These are phyloP conservation scores for Horisme vitalbata DNA, from an alignment of 2,888 invertebrate genomes.

Conservation along the genomic window DNA sequence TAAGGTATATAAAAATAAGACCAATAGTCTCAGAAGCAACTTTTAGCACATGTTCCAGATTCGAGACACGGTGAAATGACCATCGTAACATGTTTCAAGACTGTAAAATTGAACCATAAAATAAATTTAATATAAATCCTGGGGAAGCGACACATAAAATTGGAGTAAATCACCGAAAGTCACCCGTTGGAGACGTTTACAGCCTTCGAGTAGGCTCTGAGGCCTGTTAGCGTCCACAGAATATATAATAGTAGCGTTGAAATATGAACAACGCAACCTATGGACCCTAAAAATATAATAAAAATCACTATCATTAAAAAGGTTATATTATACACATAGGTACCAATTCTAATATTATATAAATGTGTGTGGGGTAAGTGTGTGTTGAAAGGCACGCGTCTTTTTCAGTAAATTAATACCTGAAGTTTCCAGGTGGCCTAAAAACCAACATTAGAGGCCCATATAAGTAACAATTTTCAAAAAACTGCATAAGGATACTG, in stretches of 20 bases:
- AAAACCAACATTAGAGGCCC: too few species aligned
- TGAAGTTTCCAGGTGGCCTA: too few species aligned
- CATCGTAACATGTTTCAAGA: constrained; percentile 67
- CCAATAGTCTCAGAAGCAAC: constrained; percentile 21
- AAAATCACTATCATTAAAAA: too few species aligned
- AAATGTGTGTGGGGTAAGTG: too few species aligned
- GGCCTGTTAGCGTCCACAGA: constrained; percentile 63
- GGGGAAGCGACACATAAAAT: constrained; percentile 78
- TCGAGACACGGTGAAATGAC: constrained; percentile 53
- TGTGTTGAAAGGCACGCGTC: too few species aligned
- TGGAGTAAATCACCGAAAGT: constrained; percentile 80
- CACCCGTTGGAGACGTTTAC: constrained; percentile 79
- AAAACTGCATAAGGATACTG: too few species aligned
- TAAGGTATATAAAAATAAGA: constrained; percentile 24
- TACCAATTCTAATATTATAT: too few species aligned
- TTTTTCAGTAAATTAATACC: too few species aligned
- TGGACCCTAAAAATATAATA: too few species aligned
- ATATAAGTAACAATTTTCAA: too few species aligned
- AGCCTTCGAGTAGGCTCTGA: constrained; percentile 67
- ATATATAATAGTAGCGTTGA: constrained; percentile 8
- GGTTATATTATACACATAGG: too few species aligned
- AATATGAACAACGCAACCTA: neutral
- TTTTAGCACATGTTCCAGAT: constrained; percentile 45
- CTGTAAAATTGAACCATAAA: constrained; percentile 75
- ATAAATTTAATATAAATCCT: constrained; percentile 79